Evolutionary conservation across 2,797 vertebrate species (phyloP), one percentile per base, ranked within the genome.

Genomic region (Sebastes wilsoni): DNA sequence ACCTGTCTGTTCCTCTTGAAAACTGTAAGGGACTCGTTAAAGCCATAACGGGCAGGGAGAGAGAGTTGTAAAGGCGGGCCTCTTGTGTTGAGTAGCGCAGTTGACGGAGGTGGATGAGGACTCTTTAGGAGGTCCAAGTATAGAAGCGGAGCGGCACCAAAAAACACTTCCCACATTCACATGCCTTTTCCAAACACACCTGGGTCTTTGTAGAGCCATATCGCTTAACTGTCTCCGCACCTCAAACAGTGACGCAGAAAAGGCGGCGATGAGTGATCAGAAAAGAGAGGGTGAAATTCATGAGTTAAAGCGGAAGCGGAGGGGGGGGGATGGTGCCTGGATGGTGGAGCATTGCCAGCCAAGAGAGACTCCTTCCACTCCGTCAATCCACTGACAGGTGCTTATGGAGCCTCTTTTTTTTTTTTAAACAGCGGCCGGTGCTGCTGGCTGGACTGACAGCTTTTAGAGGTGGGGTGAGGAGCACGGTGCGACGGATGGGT

Each of bases 1-100:
- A 88, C 90, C 89, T 87, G 92, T 88, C 89, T 90, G 89, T 89
- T 90, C 90, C 90, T 91, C 92, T 92, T 86, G 83, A 93, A 90
- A 92, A 88, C 88, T 89, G 88, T 83, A 84, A 89, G 85, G 81
- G 87, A 92, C 91, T 92, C 87, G 86, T 93, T 95, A 89, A 93
- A 93, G 93, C 87, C 83, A 92, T 91, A 93, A 94, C 82, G 79
- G 87, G 75, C 87, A 60, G 80, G 72, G 81, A 88, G 86, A 82
- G 87, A 66, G 86, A 77, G 87, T 70, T 90, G 84, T 75, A 90
- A 91, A 90, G 77, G 79, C 88, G 70, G 73, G 86, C 77, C 89
- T 92, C 91, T 93, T 74, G 80, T 91, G 89, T 86, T 60, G 82
- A 94, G 92, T 84, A 74, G 80, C 83, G 42, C 65, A 28, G 75